A percentile compares a stretch with the other conserved stretches of the same genome.
Conservation (phyloP, 2,113 vertebrate genomes). For the Leucopsar rothschildi region DNA sequence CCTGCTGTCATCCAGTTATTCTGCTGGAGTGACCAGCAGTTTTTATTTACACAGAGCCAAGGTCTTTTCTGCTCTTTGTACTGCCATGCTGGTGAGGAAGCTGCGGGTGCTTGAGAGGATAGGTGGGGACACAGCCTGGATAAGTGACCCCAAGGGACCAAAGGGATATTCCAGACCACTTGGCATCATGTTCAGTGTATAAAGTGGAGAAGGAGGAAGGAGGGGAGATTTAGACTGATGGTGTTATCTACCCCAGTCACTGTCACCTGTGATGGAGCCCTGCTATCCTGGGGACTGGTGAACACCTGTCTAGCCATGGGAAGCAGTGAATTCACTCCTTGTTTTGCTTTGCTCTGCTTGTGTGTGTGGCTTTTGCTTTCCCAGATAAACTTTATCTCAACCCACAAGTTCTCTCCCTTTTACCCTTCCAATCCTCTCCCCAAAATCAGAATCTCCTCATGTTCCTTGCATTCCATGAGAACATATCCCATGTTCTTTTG, state of each 20-base stretch:
- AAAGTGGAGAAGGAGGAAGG: not conserved
- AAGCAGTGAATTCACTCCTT: not conserved
- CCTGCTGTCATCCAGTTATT: not conserved
- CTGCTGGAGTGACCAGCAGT: not conserved
- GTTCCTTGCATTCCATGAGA: not conserved
- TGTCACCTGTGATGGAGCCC: not conserved
- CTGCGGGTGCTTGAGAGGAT: not conserved
- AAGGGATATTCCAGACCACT: not conserved
- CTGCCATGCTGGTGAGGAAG: not conserved
- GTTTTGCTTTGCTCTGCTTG: not conserved
- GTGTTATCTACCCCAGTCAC: not conserved
- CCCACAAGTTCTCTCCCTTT: not conserved
- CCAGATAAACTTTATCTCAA: not conserved
- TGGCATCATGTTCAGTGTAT: too few species aligned
- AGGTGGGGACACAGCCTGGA: too few species aligned
- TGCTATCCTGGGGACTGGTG: not conserved
- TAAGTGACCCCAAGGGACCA: not conserved
- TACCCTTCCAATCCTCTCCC: not conserved
- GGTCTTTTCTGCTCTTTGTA: accelerated
- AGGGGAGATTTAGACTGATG: not conserved
- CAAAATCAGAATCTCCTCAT: accelerated
- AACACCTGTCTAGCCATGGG: not conserved
- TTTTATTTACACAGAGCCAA: not conserved
- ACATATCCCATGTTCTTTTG: not conserved
- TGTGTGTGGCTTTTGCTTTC: not conserved